Percentiles rank a stretch among this genome's conserved stretches.
These are phyloP conservation scores for Galerucella calmariensis DNA, from an alignment of 2,888 invertebrate species.

Conservation along the genomic window DNA sequence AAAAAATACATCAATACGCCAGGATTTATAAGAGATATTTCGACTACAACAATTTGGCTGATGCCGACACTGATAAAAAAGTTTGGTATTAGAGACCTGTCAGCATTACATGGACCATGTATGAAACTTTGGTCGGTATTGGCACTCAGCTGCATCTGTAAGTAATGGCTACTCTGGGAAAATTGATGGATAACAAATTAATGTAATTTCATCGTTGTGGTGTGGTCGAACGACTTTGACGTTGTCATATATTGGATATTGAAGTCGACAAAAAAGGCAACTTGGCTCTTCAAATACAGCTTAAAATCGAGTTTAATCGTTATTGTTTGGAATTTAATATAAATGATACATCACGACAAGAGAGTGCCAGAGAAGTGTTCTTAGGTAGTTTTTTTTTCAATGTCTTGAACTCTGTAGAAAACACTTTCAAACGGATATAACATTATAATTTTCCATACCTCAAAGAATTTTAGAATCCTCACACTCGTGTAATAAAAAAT, in stretches of 20 bases:
- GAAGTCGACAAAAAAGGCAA: neutral
- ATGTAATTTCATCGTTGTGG: constrained; percentile 21
- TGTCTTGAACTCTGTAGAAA: no score
- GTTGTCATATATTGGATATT: constrained; percentile 4
- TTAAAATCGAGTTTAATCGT: neutral
- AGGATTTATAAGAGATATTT: neutral
- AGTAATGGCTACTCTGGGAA: constrained; percentile 30
- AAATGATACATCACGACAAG: no score
- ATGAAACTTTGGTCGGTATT: constrained; percentile 32
- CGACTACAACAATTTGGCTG: neutral
- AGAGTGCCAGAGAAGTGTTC: no score
- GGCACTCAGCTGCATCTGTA: constrained; percentile 33
- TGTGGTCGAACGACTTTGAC: constrained; percentile 5
- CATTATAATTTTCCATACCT: no score
- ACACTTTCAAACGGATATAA: no score
- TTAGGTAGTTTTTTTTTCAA: no score
- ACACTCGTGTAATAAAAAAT: no score
- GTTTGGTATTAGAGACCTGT: constrained; percentile 30
- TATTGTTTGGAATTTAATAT: neutral
- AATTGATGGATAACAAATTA: constrained; percentile 33
- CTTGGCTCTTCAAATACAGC: neutral
- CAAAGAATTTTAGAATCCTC: no score
- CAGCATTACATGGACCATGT: constrained; percentile 27
- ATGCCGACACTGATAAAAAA: constrained; percentile 9
- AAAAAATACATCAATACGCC: no score